These are phyloP conservation scores for Aricia artaxerxes DNA, from an alignment of 2,888 invertebrate species.

Conservation along the genomic window DNA sequence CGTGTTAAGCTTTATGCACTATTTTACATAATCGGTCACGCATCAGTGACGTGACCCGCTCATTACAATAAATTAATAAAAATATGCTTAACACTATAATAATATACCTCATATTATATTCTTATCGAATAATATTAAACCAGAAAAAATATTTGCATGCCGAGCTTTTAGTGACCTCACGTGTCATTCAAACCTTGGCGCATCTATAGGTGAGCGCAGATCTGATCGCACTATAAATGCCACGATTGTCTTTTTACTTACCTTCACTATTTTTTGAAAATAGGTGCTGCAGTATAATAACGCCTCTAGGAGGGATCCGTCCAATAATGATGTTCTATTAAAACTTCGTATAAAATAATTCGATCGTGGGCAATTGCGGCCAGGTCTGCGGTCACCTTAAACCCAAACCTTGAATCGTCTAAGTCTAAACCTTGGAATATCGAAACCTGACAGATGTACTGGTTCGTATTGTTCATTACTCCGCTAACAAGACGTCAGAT, in stretches of 20 bases:
- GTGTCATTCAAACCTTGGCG: constrained; percentile 60
- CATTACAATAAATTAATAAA: constrained; percentile 21
- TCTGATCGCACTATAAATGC: background rate
- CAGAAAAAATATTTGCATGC: background rate
- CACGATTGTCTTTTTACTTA: too few species aligned
- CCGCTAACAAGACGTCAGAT: constrained; percentile 41
- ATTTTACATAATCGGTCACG: constrained; percentile 14
- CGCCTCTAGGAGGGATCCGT: too few species aligned
- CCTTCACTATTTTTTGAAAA: too few species aligned
- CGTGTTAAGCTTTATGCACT: background rate
- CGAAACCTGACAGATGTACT: constrained; percentile 68
- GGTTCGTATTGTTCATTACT: constrained; percentile 58
- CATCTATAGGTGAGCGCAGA: constrained; percentile 42
- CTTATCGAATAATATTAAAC: background rate
- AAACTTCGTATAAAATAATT: too few species aligned
- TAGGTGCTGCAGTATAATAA: too few species aligned
- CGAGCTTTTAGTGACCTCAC: constrained; percentile 26
- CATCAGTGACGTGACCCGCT: background rate
- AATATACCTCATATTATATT: background rate
- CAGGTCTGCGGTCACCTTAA: constrained; percentile 15
- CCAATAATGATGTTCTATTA: too few species aligned
- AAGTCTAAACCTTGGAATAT: constrained; percentile 62
- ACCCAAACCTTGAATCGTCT: constrained; percentile 63
- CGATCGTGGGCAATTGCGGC: too few species aligned
- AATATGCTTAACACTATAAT: background rate